Conservation (phyloP, 2,113 vertebrate genomes). For the Antidorcas marsupialis region DNA sequence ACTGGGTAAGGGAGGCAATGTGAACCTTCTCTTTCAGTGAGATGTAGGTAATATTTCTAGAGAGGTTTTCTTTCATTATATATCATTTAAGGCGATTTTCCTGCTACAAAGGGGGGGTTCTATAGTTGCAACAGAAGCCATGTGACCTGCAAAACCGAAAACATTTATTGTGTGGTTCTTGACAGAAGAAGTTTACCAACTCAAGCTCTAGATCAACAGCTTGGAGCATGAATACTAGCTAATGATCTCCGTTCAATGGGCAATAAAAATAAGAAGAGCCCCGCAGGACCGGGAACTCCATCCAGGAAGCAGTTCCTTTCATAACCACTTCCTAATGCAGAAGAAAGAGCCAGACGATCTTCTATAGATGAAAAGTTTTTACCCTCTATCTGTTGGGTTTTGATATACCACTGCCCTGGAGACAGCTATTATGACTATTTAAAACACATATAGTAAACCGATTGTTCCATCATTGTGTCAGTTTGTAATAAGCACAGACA, state of each 20-base stretch:
- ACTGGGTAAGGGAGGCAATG: not conserved
- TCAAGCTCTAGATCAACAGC: not conserved
- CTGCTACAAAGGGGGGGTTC: not conserved
- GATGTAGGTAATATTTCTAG: not conserved
- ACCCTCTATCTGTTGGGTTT: not conserved
- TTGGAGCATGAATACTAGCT: not conserved
- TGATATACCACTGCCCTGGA: not conserved
- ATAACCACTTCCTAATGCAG: not conserved
- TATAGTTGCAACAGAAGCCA: not conserved
- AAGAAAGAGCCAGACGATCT: not conserved
- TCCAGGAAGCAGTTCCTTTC: not conserved
- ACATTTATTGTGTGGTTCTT: not conserved
- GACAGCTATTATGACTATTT: not conserved
- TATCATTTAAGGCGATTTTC: not conserved
- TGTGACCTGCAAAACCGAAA: not conserved
- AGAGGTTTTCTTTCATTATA: not conserved
- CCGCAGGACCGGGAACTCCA: not conserved
- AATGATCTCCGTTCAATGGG: not conserved
- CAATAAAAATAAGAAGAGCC: not conserved
- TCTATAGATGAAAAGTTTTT: not conserved
- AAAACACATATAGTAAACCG: slow-evolving; percentile 16
- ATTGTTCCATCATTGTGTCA: not conserved
- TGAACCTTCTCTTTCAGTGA: not conserved
- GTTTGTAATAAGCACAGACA: slow-evolving; percentile 20
- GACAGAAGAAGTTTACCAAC: not conserved